These are phyloP conservation scores for Drosophila bocki DNA, from an alignment of 1,140 invertebrate genomes.

Conservation along the genomic window DNA sequence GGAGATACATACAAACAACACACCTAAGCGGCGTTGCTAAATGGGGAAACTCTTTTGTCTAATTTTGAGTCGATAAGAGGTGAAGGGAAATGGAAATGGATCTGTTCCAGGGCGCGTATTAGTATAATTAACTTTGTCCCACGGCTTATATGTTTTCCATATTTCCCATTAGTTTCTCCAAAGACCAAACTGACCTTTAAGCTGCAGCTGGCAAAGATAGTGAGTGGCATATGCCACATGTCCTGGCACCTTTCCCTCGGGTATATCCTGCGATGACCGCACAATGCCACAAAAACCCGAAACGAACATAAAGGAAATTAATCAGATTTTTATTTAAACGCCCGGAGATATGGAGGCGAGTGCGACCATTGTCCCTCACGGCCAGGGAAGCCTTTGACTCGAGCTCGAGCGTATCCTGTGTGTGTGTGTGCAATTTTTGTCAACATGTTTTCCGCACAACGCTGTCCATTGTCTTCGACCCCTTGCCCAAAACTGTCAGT, in stretches of 20 bases:
- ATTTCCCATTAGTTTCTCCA: background rate
- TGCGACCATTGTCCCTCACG: slow-evolving; percentile 70
- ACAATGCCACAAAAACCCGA: slow-evolving; percentile 71
- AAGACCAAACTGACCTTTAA: slow-evolving; percentile 42
- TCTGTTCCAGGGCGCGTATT: slow-evolving; percentile 49
- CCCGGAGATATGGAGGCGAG: slow-evolving; percentile 17
- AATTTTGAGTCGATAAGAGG: slow-evolving; percentile 64
- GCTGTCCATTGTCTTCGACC: slow-evolving; percentile 41
- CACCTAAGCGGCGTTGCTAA: slow-evolving; percentile 63
- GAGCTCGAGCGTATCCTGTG: slow-evolving; percentile 37
- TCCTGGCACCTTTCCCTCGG: slow-evolving; percentile 61
- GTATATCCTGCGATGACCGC: slow-evolving; percentile 28
- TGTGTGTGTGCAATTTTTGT: slow-evolving; percentile 80
- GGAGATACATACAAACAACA: slow-evolving; percentile 20
- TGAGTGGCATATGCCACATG: slow-evolving; percentile 45
- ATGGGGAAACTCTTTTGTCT: slow-evolving; percentile 69
- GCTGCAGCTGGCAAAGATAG: slow-evolving; percentile 56
- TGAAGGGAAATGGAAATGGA: slow-evolving; percentile 63
- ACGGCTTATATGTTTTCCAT: slow-evolving; percentile 6
- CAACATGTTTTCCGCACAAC: slow-evolving; percentile 70
- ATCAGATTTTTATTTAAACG: slow-evolving; percentile 84
- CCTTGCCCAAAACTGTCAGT: slow-evolving; percentile 53
- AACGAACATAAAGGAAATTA: slow-evolving; percentile 78
- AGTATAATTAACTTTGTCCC: slow-evolving; percentile 28
- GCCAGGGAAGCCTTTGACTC: slow-evolving; percentile 37